A percentile compares a stretch with the other conserved stretches of the same genome.
Evolutionary conservation across 2,888 invertebrate species (phyloP).

Genomic region (Taphrorychus bicolor): DNA sequence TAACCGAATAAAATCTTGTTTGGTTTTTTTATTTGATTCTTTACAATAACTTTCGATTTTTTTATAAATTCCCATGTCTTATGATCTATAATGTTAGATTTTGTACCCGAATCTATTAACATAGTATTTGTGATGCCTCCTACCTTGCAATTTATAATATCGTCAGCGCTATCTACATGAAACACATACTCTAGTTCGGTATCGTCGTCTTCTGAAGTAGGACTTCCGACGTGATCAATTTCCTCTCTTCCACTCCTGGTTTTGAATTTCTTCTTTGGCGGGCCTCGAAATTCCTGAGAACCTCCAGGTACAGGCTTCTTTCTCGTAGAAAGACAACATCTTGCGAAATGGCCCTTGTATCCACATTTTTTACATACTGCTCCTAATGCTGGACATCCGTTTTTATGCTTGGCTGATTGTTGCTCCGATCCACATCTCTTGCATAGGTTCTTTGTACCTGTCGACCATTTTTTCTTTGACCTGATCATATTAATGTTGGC

Average conservation of each 20-base stretch:
- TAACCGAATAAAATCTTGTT: neutral
- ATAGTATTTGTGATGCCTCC: slow-evolving; percentile 14
- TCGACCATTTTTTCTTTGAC: neutral
- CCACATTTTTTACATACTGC: too few relatives aligned
- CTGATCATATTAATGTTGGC: neutral
- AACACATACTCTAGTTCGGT: slow-evolving; percentile 6
- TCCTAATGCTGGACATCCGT: slow-evolving; percentile 1
- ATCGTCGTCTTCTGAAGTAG: neutral
- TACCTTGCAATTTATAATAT: slow-evolving; percentile 14
- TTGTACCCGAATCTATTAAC: slow-evolving; percentile 30
- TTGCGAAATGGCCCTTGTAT: slow-evolving; percentile 16
- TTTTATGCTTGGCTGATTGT: too few relatives aligned
- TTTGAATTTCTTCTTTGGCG: too few relatives aligned
- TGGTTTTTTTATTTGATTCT: slow-evolving; percentile 17
- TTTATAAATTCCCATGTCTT: slow-evolving; percentile 13
- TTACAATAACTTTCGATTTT: slow-evolving; percentile 9
- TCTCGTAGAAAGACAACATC: slow-evolving; percentile 4
- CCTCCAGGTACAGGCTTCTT: neutral
- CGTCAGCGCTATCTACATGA: slow-evolving; percentile 7
- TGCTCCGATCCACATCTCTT: neutral
- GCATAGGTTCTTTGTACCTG: neutral
- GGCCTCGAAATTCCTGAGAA: neutral
- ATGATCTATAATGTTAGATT: too few relatives aligned
- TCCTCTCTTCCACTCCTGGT: neutral
- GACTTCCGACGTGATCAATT: neutral